A percentile compares a stretch with the other conserved stretches of the same genome.
Conservation (phyloP, 1,140 invertebrate genomes). For the Drosophila nikananu region DNA sequence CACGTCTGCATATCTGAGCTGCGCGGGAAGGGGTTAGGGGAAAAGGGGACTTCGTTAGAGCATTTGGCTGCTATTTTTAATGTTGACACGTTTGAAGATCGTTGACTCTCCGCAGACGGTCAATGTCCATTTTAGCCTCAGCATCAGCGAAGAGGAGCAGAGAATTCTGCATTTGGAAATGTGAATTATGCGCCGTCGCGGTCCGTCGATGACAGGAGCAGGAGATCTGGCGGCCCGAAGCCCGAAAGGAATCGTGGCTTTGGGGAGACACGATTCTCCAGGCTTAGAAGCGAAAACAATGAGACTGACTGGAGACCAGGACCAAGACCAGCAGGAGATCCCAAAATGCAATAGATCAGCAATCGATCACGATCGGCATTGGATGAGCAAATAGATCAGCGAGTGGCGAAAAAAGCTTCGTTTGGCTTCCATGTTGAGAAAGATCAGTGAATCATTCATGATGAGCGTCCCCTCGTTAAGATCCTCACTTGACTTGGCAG, state of each 20-base stretch:
- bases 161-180: constrained; percentile 48
- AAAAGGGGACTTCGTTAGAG: constrained; percentile 34
- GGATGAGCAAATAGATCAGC: constrained; percentile 38
- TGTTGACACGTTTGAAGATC: constrained; percentile 82
- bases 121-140: constrained; percentile 68
- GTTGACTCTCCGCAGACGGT: constrained; percentile 79
- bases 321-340: constrained; percentile 1
- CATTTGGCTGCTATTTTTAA: constrained; percentile 81
- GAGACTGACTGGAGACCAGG: constrained; percentile 28
- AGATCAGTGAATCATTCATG: constrained; percentile 8
- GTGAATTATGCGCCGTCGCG: constrained; percentile 67
- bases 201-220: constrained; percentile 50
- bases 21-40: not conserved
- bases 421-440: not conserved
- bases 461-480: not conserved
- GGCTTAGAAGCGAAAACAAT: constrained; percentile 55
- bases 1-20: constrained; percentile 73
- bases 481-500: constrained; percentile 14
- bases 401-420: not conserved
- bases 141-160: not conserved
- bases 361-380: constrained; percentile 54
- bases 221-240: constrained; percentile 1
- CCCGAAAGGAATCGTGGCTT: constrained; percentile 31
- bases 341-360: constrained; percentile 64
- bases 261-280: constrained; percentile 52